Base-by-base conservation (phyloP, 2,113 vertebrate genomes). In the Carassius gibelio region DNA sequence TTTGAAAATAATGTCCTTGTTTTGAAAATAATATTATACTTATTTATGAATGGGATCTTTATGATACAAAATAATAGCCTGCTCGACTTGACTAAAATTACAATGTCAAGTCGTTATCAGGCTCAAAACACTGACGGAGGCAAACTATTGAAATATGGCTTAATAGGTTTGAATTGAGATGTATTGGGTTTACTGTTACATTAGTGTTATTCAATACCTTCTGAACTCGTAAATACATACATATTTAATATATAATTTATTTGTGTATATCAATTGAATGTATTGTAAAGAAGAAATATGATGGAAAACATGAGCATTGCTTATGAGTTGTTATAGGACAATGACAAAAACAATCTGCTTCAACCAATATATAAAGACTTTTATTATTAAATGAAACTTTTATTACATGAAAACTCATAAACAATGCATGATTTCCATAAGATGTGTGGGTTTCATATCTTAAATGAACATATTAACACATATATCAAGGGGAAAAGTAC, bases 11-110 rank as follows among this genome's bases (percentile, higher is more conserved):
- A 42, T 62, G 34, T 80, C 59, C 59, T 76, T 55, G 26, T 76
- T 10, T 30, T 76, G 50, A 77, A 45, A 30, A 81, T 48, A 42
- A 69, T 14, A 64, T 23, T 61, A n/a, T 59, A 38, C 30, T 38
- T 78, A 78, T 78, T 78, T 59, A 59, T 75, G 72, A 75, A 75
- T 75, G 72, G 72, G n/a, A 23, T 6, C 0, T 48, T 64, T 80
- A 14, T 48, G 34, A 80, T 48, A 64, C 36, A 48, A 11, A 74
- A 48, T 74, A 74, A 45, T 50, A 14, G 21, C 10, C 5, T 48
- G 9, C 68, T 71, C 34, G n/a, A 42, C 48, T 23, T 7, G 45
- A 26, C 13, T 30, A 30, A 30, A 30, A 48, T 50, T 8, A 13
- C 48, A 50, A 21, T 42, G 38, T 42, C 19, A 5, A 68, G 64